Conservation (phyloP, 2,113 vertebrate genomes). For the Haemorhous mexicanus region DNA sequence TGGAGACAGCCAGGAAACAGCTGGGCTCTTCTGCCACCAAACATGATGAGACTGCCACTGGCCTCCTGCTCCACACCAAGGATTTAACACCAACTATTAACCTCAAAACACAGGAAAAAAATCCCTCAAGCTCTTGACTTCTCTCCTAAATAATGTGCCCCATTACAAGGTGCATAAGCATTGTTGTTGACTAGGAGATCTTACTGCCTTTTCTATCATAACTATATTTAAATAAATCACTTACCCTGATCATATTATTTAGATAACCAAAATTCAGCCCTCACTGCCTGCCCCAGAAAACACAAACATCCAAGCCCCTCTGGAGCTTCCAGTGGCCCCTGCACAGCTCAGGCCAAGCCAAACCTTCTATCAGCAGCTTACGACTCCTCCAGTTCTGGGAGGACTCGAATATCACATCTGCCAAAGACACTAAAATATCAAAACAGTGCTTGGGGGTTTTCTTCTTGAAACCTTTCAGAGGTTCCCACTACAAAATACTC, state of each 20-base stretch:
- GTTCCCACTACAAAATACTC: background rate
- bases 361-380: background rate
- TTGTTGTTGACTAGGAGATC: background rate
- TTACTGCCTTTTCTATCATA: background rate
- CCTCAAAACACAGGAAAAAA: background rate
- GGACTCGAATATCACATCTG: background rate
- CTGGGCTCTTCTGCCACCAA: background rate
- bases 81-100: background rate
- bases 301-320: rapidly evolving
- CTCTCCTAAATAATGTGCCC: background rate
- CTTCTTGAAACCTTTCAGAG: background rate
- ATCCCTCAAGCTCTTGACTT: background rate
- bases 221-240: background rate
- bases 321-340: background rate
- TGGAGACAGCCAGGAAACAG: background rate
- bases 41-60: background rate
- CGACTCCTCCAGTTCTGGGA: background rate
- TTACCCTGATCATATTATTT: background rate
- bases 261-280: background rate
- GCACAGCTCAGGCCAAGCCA: background rate
- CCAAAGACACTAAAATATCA: background rate
- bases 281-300: rapidly evolving
- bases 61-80: background rate
- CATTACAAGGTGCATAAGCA: background rate
- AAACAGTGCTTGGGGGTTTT: background rate